These are phyloP conservation scores for Orestias chungarensis DNA, from an alignment of 2,797 vertebrate genomes.

Conservation along the genomic window DNA sequence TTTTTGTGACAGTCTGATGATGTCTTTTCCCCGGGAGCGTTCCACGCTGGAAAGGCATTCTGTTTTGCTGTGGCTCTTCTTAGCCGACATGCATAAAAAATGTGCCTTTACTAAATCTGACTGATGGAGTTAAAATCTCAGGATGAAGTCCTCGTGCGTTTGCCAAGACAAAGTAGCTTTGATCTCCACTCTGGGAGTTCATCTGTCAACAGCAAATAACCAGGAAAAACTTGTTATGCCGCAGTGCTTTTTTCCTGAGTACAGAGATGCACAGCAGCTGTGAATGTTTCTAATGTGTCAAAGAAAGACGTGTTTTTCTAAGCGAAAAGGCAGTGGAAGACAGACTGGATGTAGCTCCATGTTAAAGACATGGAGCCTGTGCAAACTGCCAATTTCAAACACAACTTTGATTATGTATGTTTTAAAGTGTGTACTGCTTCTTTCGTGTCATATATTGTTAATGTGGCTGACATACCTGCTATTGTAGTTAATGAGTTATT, in stretches of 20 bases:
- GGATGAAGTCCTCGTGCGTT: slow-evolving; percentile 40
- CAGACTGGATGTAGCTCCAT: not conserved
- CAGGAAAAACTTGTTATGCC: slow-evolving; percentile 70
- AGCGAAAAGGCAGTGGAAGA: not conserved
- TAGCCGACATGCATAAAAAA: slow-evolving; percentile 38
- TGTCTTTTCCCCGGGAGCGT: slow-evolving; percentile 11
- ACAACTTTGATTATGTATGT: slow-evolving; percentile 3
- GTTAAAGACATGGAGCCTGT: not conserved
- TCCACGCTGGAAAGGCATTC: slow-evolving; percentile 23
- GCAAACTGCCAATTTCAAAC: not conserved
- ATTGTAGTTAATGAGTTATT: slow-evolving; percentile 15
- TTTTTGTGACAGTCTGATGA: slow-evolving; percentile 7
- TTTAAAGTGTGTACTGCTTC: not conserved
- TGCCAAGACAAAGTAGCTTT: slow-evolving; percentile 65
- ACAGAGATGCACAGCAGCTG: slow-evolving; percentile 4
- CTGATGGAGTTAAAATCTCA: slow-evolving; percentile 58
- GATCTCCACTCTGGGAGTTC: slow-evolving; percentile 46
- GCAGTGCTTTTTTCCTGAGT: slow-evolving; percentile 23
- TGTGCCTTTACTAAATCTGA: slow-evolving; percentile 30
- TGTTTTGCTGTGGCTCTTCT: slow-evolving; percentile 37
- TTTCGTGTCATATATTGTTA: not conserved
- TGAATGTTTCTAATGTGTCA: not conserved
- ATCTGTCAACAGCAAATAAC: slow-evolving; percentile 58
- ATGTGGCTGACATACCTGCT: slow-evolving; percentile 4
- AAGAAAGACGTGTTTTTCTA: not conserved